Conservation (phyloP, 1,140 invertebrate genomes). For the Aphaenogaster ashmeadi region DNA sequence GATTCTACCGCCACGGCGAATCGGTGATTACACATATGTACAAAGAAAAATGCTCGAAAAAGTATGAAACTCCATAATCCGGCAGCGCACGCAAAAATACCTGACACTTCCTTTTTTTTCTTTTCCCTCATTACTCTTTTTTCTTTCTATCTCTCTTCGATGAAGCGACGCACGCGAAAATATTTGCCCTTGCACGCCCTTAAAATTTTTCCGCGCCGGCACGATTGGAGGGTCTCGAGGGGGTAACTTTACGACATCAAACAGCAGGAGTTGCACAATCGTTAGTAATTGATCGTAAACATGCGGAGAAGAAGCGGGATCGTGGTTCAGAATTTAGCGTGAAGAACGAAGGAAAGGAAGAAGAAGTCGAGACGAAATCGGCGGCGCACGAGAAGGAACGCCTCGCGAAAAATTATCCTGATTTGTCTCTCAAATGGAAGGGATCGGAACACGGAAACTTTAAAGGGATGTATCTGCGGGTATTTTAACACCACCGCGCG, state of each 20-base stretch:
- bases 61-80: slow-evolving; percentile 44
- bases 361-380: not conserved
- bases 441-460: not conserved
- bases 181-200: slow-evolving; percentile 15
- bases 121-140: not conserved
- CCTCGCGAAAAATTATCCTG: not conserved
- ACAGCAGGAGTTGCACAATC: slow-evolving; percentile 14
- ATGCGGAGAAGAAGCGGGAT: not conserved
- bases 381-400: not conserved
- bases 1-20: slow-evolving; percentile 82
- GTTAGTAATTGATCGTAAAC: slow-evolving; percentile 3
- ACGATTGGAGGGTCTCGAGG: slow-evolving; percentile 5
- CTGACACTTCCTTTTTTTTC: not conserved
- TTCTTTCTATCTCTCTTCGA: slow-evolving; percentile 24
- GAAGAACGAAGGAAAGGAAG: not conserved
- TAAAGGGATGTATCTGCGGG: not conserved
- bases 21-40: slow-evolving; percentile 61
- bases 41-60: slow-evolving; percentile 66
- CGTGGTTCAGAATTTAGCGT: not conserved
- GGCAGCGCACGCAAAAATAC: slow-evolving; percentile 63
- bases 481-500: not conserved
- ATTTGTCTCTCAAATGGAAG: slow-evolving; percentile 6
- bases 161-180: slow-evolving; percentile 13
- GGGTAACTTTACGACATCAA: slow-evolving; percentile 37
- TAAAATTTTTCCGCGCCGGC: slow-evolving; percentile 31